Conservation (phyloP, 1,140 invertebrate genomes). For the Aphaenogaster ashmeadi region DNA sequence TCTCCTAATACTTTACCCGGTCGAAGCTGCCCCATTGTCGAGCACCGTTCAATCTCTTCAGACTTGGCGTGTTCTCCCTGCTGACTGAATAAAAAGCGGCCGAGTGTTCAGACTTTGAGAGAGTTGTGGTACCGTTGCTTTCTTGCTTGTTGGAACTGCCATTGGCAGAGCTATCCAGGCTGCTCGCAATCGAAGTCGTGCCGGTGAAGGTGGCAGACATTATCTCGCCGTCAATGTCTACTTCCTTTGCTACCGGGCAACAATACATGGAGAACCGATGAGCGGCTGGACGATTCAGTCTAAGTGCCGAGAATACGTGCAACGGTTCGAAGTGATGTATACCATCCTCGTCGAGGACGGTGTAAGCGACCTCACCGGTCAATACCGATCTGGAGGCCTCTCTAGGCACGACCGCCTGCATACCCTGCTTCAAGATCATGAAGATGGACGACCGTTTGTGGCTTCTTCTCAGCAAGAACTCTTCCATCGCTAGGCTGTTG, state of each 20-base stretch:
- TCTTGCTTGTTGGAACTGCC: slow-evolving; percentile 76
- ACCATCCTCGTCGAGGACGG: slow-evolving; percentile 92
- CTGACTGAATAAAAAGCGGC: slow-evolving; percentile 76
- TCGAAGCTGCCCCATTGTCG: slow-evolving; percentile 75
- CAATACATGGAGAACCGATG: slow-evolving; percentile 90
- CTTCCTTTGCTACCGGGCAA: slow-evolving; percentile 88
- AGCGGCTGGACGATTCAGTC: slow-evolving; percentile 89
- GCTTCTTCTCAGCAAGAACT: slow-evolving; percentile 90
- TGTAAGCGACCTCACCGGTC: slow-evolving; percentile 92
- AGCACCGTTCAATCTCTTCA: slow-evolving; percentile 81
- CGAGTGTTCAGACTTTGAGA: slow-evolving; percentile 79
- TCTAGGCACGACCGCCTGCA: slow-evolving; percentile 93
- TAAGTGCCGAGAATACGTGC: slow-evolving; percentile 91
- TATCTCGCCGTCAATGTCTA: slow-evolving; percentile 84
- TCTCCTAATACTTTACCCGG: slow-evolving; percentile 78
- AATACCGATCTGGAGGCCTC: slow-evolving; percentile 91
- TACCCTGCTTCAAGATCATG: slow-evolving; percentile 92
- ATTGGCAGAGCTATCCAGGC: slow-evolving; percentile 77
- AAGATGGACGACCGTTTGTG: slow-evolving; percentile 89
- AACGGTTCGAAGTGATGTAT: slow-evolving; percentile 92
- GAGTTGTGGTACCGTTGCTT: slow-evolving; percentile 75
- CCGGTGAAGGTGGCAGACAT: slow-evolving; percentile 80
- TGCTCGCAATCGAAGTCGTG: slow-evolving; percentile 78
- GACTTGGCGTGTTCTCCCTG: slow-evolving; percentile 85
- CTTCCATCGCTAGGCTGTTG: slow-evolving; percentile 92